Evolutionary conservation across 2,888 invertebrate genomes (phyloP), one percentile per base, ranked within the genome.

Genomic region (Hedychridium roseum): DNA sequence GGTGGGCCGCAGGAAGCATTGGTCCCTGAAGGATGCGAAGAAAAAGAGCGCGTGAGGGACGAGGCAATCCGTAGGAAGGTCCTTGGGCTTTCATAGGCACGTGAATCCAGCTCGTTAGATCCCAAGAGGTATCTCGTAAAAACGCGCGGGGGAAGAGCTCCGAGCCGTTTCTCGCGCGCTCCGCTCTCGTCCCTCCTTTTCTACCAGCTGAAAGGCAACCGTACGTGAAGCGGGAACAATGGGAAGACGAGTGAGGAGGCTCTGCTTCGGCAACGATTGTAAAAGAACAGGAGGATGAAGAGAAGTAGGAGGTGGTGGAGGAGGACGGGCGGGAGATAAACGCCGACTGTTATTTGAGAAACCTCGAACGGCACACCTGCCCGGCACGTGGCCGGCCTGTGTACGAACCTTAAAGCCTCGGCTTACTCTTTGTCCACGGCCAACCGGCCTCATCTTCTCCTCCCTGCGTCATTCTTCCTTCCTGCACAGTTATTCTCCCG

Each of bases 301-400:
- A 38, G 26, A 20, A 46, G 20, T 35, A 28, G 17, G 18, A 26
- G 23, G 40, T n/a, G n/a, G n/a, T n/a, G n/a, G n/a, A n/a, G n/a
- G n/a, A n/a, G n/a, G n/a, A n/a, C n/a, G n/a, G n/a, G n/a, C 9
- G 26, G 42, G 36, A 55, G 60, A 64, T 64, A 61, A 62, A 57
- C 43, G 47, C 47, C 32, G 35, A 41, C 44, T 31, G 51, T 50
- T 46, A 43, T 49, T 47, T 31, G 40, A 42, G 43, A 44, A 48
- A 60, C 43, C 49, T 48, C 52, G 42, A 43, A 43, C 27, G 48
- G 31, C 41, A 57, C 62, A 62, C 61, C 62, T 62, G 62, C 60
- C 57, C 11, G 62, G 61, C 62, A 59, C 61, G 62, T 62, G 60
- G 53, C 58, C 34, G 11, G 44, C 51, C 43, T 50, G 48, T 50